Percentiles rank a stretch among this genome's conserved stretches.
Conservation (phyloP, 2,797 vertebrate species). For the Catamblyrhynchus diadema region DNA sequence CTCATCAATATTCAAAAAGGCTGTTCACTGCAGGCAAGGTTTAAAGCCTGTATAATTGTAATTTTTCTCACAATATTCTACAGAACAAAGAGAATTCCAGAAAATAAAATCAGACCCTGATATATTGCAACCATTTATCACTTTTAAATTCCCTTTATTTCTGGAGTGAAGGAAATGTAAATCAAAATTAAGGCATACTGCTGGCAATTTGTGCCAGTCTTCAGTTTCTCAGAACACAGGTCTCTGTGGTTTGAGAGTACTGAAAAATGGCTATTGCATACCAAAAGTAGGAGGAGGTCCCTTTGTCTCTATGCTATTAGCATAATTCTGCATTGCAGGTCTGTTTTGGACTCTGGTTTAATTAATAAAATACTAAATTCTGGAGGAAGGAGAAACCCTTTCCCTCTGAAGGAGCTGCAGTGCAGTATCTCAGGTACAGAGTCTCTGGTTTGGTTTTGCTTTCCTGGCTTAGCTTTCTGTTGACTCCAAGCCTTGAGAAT, state of each 20-base stretch:
- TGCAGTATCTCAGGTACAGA: not conserved
- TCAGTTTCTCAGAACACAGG: not conserved
- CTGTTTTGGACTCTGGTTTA: not conserved
- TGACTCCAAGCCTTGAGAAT: not conserved
- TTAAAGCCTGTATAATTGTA: not conserved
- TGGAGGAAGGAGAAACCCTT: not conserved
- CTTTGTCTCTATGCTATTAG: not conserved
- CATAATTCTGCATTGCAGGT: not conserved
- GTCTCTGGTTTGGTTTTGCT: not conserved
- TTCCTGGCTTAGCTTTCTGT: not conserved
- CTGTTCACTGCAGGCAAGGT: constrained; percentile 6
- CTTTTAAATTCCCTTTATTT: not conserved
- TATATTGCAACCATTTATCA: not conserved
- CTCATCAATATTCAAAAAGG: constrained; percentile 24
- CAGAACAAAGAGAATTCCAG: not conserved
- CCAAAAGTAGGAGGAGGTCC: not conserved
- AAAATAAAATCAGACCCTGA: not conserved
- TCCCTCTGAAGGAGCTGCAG: not conserved
- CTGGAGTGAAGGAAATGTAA: not conserved
- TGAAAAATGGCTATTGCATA: not conserved
- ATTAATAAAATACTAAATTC: not conserved
- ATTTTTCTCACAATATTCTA: constrained; percentile 4
- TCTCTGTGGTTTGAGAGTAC: not conserved
- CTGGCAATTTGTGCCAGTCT: not conserved
- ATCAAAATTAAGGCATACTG: not conserved